Base-by-base conservation (phyloP, 2,888 invertebrate species). In the Chloroclystis v-ata region DNA sequence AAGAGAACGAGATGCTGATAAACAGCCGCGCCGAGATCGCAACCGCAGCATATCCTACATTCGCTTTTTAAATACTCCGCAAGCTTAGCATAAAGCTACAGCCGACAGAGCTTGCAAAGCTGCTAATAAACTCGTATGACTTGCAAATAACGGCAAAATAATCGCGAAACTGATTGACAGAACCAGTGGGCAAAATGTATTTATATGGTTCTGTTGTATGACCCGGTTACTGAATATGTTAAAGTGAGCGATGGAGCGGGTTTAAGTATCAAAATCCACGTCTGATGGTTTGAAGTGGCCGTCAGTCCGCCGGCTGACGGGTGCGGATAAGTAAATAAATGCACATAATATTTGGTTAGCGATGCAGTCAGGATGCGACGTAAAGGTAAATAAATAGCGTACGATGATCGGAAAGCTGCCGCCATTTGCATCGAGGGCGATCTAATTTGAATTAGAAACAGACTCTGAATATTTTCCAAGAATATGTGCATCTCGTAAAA, bases 331-430 rank as follows among this genome's bases (percentile, higher is more conserved):
- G 75, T 74, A 78, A 82, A 84, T 81, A 77, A 76, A 85, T 85
- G 84, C 78, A 82, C 83, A 83, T 82, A 82, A 75, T 74, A 82
- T 82, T 82, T 82, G 79, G 75, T 78, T 77, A 73, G 73, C 67
- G 73, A 78, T 75, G 75, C 77, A 67, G 59, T 51, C 59, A 60
- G 62, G 59, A 67, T 67, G 65, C 64, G 59, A 60, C 61, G 61
- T 63, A 72, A 72, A 75, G 61, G 60, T 64, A 72, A 72, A 75
- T 74, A 76, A 69, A 76, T 63, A 61, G 65, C 50, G 54, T 41
- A 59, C 63, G 54, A 61, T 60, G 69, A 72, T 63, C 63, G 63
- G 63, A 56, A 52, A 52, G 59, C 41, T 37, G 39, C 42, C 25
- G 37, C 26, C 37, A 81, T 85, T 83, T 78, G 72, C 83, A 82